Base-by-base conservation (phyloP, 1,140 invertebrate species). In the Sarcophaga bullata region DNA sequence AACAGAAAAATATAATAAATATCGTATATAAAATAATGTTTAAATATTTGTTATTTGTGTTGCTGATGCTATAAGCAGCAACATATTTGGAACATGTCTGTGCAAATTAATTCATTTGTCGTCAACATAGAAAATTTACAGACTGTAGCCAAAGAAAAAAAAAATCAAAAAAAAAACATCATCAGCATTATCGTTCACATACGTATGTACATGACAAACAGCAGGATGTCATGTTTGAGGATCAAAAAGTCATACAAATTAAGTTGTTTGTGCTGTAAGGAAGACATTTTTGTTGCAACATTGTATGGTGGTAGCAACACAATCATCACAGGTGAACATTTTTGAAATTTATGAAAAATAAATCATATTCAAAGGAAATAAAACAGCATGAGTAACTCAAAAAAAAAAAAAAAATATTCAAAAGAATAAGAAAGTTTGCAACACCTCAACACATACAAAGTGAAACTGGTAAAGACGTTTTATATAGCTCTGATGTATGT, bases 91-190 rank as follows among this genome's bases (percentile, higher is more conserved):
- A 50, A 78, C 75, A 78, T 78, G 48, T 78, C 19, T 78, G 75
- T n/a, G 75, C 50, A 78, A 78, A 78, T 78, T 52, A 78, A 50
- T 78, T 78, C 75, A 78, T 78, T 78, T 78, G 75, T 78, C 75
- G 75, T 50, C 8, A 25, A 72, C 25, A n/a, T n/a, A 37, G 25
- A 37, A 37, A 37, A 37, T 37, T 37, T 37, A 37, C 25, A 37
- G 25, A 37, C 25, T 58, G 54, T 7, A 58, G 54, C 54, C 6
- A 58, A n/a, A 58, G 13, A 58, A 8, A 58, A n/a, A 15, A 37
- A 37, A 37, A 37, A n/a, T n/a, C 25, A 37, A 58, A 58, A 58
- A 58, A 58, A 58, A 58, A 7, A n/a, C n/a, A 58, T 58, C 54
- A 58, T 15, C 25, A 37, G 25, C 25, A 37, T 37, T 37, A 37